Percentiles rank a stretch among this genome's conserved stretches.
phyloP scores from a whole-genome alignment of 1,140 invertebrate genomes.

The Belonocnema kinseyi region DNA sequence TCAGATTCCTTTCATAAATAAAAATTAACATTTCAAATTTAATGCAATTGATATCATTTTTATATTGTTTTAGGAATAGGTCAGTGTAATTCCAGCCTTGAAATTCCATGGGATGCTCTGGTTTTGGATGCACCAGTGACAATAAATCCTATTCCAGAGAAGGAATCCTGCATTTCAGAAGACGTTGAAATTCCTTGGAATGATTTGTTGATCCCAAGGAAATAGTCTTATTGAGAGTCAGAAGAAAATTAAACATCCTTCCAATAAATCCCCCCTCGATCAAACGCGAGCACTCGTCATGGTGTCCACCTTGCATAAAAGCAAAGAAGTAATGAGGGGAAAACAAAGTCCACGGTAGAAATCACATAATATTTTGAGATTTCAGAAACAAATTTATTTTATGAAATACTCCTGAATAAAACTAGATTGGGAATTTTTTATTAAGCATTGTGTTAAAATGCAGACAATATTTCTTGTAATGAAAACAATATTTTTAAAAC shows the following conservation, averaged over 20 bases:
- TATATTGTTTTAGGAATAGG: neutral
- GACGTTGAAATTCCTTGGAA: conserved; percentile 67
- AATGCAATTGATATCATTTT: too few species aligned
- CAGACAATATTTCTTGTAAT: too few species aligned
- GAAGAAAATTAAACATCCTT: conserved; percentile 53
- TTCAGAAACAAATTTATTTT: too few species aligned
- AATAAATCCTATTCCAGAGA: conserved; percentile 45
- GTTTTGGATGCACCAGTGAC: conserved; percentile 50
- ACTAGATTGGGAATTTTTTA: too few species aligned
- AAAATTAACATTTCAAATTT: too few species aligned
- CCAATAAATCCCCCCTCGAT: conserved; percentile 44
- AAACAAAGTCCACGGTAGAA: neutral
- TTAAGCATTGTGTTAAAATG: too few species aligned
- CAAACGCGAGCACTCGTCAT: neutral
- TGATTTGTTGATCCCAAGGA: conserved; percentile 59
- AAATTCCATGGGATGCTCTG: conserved; percentile 62
- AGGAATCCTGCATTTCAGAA: conserved; percentile 44
- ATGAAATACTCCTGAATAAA: too few species aligned
- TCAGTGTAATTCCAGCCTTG: conserved; percentile 56
- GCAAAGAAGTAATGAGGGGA: neutral
- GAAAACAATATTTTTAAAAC: too few species aligned
- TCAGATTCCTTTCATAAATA: too few species aligned
- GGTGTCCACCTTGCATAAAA: neutral
- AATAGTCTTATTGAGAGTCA: conserved; percentile 56
- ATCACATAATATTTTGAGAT: too few species aligned